A percentile compares a stretch with the other conserved stretches of the same genome.
Conservation (phyloP, 2,888 invertebrate species). For the Apotomis capreana region DNA sequence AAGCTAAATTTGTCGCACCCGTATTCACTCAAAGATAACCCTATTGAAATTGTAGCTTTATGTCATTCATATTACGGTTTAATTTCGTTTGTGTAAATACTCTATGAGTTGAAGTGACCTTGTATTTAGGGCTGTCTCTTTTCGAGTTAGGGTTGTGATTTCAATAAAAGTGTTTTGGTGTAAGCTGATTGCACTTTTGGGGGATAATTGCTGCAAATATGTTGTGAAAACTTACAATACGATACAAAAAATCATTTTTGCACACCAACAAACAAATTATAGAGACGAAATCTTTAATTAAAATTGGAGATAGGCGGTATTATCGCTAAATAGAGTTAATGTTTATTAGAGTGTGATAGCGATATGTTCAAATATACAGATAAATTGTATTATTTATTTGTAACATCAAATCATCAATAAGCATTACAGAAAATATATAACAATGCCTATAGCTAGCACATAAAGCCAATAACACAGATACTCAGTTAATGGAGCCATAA, state of each 20-base stretch:
- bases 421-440: no score
- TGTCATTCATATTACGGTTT: background rate
- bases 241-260: no score
- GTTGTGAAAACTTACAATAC: background rate
- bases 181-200: constrained; percentile 64
- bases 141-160: constrained; percentile 15
- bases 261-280: no score
- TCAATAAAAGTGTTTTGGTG: constrained; percentile 55
- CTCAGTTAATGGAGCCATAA: no score
- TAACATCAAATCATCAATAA: no score
- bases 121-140: constrained; percentile 13
- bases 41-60: background rate
- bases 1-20: constrained; percentile 17
- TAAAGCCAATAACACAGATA: no score
- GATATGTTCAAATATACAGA: background rate
- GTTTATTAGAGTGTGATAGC: constrained; percentile 8
- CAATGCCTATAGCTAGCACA: no score
- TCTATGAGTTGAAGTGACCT: background rate
- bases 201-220: constrained; percentile 21
- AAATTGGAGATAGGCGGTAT: no score
- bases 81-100: background rate
- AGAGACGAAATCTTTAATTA: no score
- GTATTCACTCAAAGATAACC: background rate
- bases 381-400: no score
- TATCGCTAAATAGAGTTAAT: background rate